Evolutionary conservation across 2,888 invertebrate species (phyloP).

Genomic region (Hetaerina titia): DNA sequence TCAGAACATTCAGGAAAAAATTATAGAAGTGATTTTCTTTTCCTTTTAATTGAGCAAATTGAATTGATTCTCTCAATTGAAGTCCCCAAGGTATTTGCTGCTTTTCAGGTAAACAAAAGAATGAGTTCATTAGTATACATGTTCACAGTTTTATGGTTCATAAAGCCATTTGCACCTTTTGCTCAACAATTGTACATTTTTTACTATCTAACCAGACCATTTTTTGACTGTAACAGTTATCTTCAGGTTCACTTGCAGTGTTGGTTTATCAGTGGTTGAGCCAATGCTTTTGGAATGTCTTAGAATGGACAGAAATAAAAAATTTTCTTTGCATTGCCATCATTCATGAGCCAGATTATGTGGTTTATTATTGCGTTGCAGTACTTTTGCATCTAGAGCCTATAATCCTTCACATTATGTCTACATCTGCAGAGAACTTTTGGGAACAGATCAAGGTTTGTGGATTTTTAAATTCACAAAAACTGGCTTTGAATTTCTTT

Average conservation of each 20-base stretch:
- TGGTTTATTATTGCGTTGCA: slow-evolving; percentile 50
- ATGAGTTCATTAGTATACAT: background rate
- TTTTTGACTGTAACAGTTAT: slow-evolving; percentile 19
- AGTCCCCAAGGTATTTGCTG: slow-evolving; percentile 40
- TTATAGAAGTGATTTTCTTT: background rate
- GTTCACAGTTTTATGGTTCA: background rate
- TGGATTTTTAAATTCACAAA: background rate
- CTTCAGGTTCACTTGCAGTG: slow-evolving; percentile 45
- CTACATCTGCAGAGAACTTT: slow-evolving; percentile 36
- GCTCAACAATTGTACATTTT: rapidly evolving
- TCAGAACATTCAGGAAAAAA: background rate
- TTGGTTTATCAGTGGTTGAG: slow-evolving; percentile 55
- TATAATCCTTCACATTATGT: slow-evolving; percentile 13
- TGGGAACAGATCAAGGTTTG: slow-evolving; percentile 52
- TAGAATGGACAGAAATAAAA: slow-evolving; percentile 50
- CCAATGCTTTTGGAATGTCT: slow-evolving; percentile 52
- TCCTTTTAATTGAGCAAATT: slow-evolving; percentile 49
- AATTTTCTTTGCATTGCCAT: slow-evolving; percentile 39
- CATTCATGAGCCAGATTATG: slow-evolving; percentile 48
- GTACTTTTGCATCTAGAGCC: slow-evolving; percentile 53
- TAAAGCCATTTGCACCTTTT: background rate
- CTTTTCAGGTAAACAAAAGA: slow-evolving; percentile 43
- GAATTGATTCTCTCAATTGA: slow-evolving; percentile 50
- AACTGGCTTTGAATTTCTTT: background rate
- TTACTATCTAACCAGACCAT: background rate